Evolutionary conservation across 2,113 vertebrate genomes (phyloP).

Genomic region (Thinocorus orbignyianus): DNA sequence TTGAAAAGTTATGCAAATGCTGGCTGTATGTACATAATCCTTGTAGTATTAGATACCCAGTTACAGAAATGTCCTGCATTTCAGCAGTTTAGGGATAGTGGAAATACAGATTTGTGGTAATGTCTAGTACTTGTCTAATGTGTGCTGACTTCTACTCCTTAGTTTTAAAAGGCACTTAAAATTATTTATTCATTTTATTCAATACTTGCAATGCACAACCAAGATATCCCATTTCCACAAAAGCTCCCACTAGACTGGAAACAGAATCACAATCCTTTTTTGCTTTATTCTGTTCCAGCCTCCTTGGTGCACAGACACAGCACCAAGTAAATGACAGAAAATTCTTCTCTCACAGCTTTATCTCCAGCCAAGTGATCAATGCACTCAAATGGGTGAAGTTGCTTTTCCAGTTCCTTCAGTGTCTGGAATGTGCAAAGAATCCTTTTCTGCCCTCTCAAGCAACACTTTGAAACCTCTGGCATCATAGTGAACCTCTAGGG

Average conservation of each 20-base stretch:
- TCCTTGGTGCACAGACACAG: not conserved
- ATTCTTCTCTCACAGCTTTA: not conserved
- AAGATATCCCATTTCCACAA: not conserved
- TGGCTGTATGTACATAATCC: not conserved
- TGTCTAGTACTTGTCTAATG: not conserved
- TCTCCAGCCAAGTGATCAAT: not conserved
- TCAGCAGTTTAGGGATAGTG: not conserved
- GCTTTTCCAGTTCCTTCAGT: not conserved
- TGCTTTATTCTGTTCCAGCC: not conserved
- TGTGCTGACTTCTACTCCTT: not conserved
- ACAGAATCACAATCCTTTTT: not conserved
- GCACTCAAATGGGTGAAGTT: rapidly evolving
- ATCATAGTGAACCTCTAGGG: not conserved
- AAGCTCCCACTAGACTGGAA: not conserved
- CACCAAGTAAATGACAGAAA: not conserved
- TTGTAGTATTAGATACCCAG: not conserved
- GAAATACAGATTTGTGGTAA: not conserved
- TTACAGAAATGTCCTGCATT: not conserved
- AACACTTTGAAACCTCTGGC: not conserved
- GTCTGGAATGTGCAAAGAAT: not conserved
- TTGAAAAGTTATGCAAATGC: not conserved
- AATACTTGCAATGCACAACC: not conserved
- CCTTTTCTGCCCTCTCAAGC: not conserved
- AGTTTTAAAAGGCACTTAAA: not conserved
- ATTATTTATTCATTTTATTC: not conserved